Evolutionary conservation across 1,140 invertebrate species (phyloP), one percentile per base, ranked within the genome.

Genomic region (Pseudomyrmex flavicornis): DNA sequence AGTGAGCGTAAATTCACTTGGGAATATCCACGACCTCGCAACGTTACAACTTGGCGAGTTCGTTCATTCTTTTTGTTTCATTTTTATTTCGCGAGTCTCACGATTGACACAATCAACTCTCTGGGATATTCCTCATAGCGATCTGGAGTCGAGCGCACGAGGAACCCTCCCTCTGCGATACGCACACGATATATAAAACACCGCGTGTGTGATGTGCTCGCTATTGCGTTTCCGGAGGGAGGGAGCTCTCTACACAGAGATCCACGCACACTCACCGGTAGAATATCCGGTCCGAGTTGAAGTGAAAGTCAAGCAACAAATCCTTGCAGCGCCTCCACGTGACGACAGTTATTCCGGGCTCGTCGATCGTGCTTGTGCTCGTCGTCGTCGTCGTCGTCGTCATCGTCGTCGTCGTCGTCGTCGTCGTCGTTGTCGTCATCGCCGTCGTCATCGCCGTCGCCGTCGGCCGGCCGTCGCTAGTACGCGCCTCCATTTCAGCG

Each of bases 211-310:
- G 59, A 46, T 48, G 59, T 70, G 26, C 20, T 44, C 62, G n/a
- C 12, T 26, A 35, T 35, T 62, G 26, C 46, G 3, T 46, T 12
- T 8, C 20, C n/a, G 2, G 15, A 17, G 10, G 65, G 10, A 46
- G 65, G n/a, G 22, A 12, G 2, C 13, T 52, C 50, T 15, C 13
- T n/a, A 48, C 2, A 8, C 13, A 22, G 35, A 35, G 35, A 35
- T 35, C 58, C 58, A 17, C 72, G 50, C 54, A 61, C 66, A 92
- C 92, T 93, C 82, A 93, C 93, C 89, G 89, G 61, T 93, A 92
- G 84, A 93, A 93, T 62, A 93, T 82, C 77, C 89, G 86, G 82
- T 93, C 91, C 56, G 86, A 85, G 80, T 93, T 89, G 22, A 91
- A 79, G 68, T 91, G 90, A 82, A 91, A 85, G 75, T 90, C 69